Evolutionary conservation across 2,113 vertebrate species (phyloP).

Genomic region (Pelusios castaneus): DNA sequence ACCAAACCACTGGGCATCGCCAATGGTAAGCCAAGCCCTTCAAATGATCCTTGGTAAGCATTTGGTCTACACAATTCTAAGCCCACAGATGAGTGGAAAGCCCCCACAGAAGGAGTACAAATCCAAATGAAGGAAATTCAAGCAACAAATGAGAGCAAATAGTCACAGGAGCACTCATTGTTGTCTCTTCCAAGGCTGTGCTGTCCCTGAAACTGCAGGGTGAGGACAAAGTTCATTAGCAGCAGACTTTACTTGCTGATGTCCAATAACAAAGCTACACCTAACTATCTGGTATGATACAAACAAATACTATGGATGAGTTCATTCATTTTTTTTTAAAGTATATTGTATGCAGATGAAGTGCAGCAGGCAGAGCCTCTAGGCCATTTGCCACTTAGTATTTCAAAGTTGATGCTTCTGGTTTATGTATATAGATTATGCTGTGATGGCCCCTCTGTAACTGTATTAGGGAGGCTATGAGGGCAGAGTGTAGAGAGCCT

Average conservation of each 20-base stretch:
- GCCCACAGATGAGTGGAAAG: not conserved
- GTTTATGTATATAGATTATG: too few relatives aligned
- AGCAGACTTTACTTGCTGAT: not conserved
- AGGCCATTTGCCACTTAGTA: not conserved
- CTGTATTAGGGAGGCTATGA: not conserved
- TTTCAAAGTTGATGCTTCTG: not conserved
- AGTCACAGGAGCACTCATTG: not conserved
- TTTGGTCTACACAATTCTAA: not conserved
- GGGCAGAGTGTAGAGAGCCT: not conserved
- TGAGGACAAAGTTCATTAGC: not conserved
- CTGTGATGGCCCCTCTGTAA: not conserved
- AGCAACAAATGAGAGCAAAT: not conserved
- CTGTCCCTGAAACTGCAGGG: not conserved
- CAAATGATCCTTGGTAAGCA: not conserved
- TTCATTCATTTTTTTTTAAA: not conserved
- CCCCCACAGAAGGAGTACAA: not conserved
- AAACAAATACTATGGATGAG: not conserved
- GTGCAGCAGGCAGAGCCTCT: not conserved
- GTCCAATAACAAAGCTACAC: not conserved
- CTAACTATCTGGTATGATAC: not conserved
- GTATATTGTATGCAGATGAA: accelerated
- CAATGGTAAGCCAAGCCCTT: not conserved
- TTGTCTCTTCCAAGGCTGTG: not conserved
- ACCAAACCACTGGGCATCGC: not conserved
- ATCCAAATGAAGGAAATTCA: not conserved